phyloP scores from a whole-genome alignment of 1,140 invertebrate species.

The Atta colombica region DNA sequence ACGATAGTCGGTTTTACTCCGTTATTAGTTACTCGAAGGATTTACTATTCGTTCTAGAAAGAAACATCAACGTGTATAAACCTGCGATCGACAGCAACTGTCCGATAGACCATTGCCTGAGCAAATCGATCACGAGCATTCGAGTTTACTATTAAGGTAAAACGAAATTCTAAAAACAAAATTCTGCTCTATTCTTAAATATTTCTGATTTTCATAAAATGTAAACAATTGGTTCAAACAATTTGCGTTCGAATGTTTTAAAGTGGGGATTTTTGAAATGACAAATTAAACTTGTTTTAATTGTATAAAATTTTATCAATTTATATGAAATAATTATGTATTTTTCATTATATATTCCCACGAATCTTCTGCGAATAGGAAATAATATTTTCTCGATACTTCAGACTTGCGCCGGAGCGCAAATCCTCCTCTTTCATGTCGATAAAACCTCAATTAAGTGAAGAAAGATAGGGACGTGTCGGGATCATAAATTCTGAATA shows the following conservation, averaged over 20 bases:
- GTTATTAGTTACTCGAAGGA: not conserved
- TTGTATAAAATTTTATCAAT: not conserved
- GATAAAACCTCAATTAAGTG: too few relatives aligned
- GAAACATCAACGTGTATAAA: not conserved
- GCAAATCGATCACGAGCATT: not conserved
- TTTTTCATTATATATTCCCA: not conserved
- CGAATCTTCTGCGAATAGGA: not conserved
- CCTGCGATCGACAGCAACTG: not conserved
- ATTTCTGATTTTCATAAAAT: not conserved
- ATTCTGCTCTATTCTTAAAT: not conserved
- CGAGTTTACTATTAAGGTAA: constrained; percentile 6
- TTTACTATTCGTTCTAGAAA: not conserved
- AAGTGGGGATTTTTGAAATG: too few relatives aligned
- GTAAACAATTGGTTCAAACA: not conserved
- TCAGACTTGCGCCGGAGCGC: too few relatives aligned
- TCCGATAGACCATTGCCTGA: not conserved
- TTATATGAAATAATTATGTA: not conserved
- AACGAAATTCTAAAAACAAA: not conserved
- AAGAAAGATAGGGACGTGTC: too few relatives aligned
- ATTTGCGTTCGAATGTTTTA: too few relatives aligned
- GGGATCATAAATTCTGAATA: too few relatives aligned
- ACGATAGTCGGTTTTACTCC: constrained; percentile 52
- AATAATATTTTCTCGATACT: not conserved
- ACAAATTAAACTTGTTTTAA: not conserved
- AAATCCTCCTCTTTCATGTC: too few relatives aligned